phyloP scores from a whole-genome alignment of 37 sponge, comb jelly and placozoan genomes.

The Amphimedon queenslandica region DNA sequence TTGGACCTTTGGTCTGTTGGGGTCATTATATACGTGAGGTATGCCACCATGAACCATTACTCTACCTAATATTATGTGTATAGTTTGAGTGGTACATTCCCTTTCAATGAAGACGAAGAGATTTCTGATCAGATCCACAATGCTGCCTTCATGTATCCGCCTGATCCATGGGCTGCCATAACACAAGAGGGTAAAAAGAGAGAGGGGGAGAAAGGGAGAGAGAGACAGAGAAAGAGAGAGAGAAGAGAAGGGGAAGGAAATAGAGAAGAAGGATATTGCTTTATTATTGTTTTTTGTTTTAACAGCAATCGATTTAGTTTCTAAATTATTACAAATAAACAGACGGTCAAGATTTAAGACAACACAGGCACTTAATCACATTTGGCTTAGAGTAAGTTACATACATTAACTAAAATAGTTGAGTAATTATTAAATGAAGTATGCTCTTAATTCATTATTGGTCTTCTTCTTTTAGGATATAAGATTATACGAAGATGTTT shows the following conservation, averaged over 20 bases:
- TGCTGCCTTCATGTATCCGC: conserved; percentile 98
- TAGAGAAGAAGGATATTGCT: too few species aligned
- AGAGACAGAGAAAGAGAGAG: background rate
- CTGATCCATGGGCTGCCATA: conserved; percentile 91
- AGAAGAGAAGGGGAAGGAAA: background rate
- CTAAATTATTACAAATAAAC: conserved; percentile 76
- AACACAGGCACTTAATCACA: conserved; percentile 71
- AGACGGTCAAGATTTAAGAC: conserved; percentile 68
- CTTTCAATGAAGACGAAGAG: conserved; percentile 99
- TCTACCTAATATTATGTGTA: too few species aligned
- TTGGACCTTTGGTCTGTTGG: conserved; percentile 97
- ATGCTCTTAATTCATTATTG: background rate
- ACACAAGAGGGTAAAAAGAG: conserved; percentile 71
- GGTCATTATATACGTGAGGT: conserved; percentile 97
- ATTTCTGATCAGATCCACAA: conserved; percentile 96
- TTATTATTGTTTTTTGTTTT: background rate
- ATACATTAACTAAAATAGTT: background rate
- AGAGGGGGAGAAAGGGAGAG: background rate
- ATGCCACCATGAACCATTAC: background rate
- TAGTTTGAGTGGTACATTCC: conserved; percentile 98
- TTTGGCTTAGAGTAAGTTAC: conserved; percentile 82
- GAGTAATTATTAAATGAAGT: background rate
- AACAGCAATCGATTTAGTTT: conserved; percentile 88
- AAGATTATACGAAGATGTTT: conserved; percentile 69
- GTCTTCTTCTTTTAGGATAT: conserved; percentile 38